These are phyloP conservation scores for Vidua chalybeata DNA, from an alignment of 2,113 vertebrate species.

Conservation along the genomic window DNA sequence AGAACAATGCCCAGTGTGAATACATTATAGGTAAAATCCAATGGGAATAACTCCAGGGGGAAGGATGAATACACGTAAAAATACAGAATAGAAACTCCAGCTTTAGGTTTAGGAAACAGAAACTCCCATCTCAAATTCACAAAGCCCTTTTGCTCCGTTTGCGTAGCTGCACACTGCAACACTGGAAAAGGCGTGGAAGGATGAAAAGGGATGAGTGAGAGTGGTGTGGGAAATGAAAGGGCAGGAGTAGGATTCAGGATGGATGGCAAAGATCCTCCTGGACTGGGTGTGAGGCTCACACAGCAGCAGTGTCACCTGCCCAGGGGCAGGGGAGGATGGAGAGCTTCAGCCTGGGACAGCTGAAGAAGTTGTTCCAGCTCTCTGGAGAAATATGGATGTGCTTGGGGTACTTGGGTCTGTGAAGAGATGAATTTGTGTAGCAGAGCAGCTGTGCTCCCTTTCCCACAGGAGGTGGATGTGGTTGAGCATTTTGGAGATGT, in stretches of 20 bases:
- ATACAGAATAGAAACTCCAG: too few relatives aligned
- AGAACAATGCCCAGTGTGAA: too few relatives aligned
- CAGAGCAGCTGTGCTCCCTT: background rate
- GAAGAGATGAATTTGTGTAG: background rate
- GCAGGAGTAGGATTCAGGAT: background rate
- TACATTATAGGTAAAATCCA: too few relatives aligned
- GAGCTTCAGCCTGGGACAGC: background rate
- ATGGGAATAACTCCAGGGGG: too few relatives aligned
- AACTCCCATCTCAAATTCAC: too few relatives aligned
- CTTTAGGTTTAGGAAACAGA: too few relatives aligned
- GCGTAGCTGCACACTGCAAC: too few relatives aligned
- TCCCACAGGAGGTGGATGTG: background rate
- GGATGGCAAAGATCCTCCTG: background rate
- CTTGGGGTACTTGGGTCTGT: background rate
- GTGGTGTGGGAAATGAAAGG: background rate
- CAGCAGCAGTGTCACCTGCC: background rate
- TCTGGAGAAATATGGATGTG: background rate
- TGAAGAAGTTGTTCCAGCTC: background rate
- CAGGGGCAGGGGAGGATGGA: background rate
- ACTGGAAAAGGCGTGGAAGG: background rate
- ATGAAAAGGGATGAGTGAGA: constrained; percentile 5
- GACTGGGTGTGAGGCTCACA: background rate
- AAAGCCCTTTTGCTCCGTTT: too few relatives aligned
- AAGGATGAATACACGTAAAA: too few relatives aligned
- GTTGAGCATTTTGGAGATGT: background rate